Conservation (phyloP, 2,113 vertebrate genomes). For the Junco hyemalis region DNA sequence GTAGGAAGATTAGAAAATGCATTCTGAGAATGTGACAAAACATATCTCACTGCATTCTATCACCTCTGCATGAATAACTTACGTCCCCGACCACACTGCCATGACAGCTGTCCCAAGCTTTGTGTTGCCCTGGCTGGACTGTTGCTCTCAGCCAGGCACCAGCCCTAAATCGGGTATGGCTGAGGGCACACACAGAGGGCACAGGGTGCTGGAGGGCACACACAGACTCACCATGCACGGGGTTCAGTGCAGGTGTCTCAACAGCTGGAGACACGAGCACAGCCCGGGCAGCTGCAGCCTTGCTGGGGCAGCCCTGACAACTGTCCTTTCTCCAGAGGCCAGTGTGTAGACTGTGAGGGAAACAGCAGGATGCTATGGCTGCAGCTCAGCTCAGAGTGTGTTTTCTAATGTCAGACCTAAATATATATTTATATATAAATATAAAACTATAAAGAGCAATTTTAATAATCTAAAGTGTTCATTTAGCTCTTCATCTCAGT, state of each 20-base stretch:
- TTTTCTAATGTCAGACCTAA: neutral
- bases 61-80: neutral
- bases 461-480: neutral
- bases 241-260: neutral
- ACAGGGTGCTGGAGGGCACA: no score
- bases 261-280: neutral
- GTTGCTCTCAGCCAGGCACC: neutral
- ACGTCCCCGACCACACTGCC: neutral
- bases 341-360: neutral
- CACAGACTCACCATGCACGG: neutral
- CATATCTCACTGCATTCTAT: neutral
- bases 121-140: neutral
- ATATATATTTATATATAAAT: neutral
- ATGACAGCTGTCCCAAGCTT: neutral
- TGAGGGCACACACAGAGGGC: neutral
- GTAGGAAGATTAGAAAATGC: neutral
- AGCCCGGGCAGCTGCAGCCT: neutral
- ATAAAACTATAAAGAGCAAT: neutral
- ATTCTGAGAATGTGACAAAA: neutral
- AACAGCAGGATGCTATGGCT: neutral
- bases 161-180: neutral
- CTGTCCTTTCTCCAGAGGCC: neutral
- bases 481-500: neutral
- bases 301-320: neutral
- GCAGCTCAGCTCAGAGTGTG: neutral